These are phyloP conservation scores for Ptilorrhoa leucosticta DNA, from an alignment of 2,113 vertebrate genomes.

Conservation along the genomic window DNA sequence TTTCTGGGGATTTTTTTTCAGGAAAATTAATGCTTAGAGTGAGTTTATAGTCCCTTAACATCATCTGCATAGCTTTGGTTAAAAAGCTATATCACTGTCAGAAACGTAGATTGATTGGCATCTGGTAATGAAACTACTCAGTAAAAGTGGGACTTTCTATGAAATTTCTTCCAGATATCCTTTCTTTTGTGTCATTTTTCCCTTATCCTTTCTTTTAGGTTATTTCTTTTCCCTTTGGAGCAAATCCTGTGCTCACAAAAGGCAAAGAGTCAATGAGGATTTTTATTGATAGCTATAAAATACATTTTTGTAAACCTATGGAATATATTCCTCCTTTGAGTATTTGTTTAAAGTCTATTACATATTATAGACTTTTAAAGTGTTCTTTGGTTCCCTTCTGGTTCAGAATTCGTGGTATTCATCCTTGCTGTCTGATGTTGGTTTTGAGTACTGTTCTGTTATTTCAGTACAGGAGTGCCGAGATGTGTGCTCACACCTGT, in stretches of 20 bases:
- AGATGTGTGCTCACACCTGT: not conserved
- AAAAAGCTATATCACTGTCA: not conserved
- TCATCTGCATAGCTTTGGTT: not conserved
- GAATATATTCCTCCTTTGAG: not conserved
- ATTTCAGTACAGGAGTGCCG: not conserved
- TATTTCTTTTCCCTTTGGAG: not conserved
- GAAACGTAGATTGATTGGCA: not conserved
- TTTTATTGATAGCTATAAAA: not conserved
- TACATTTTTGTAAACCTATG: not conserved
- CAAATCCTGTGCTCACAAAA: not conserved
- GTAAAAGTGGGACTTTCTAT: not conserved
- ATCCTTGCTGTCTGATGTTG: conserved; percentile 21
- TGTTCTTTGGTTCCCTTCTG: conserved; percentile 1
- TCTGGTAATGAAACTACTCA: not conserved
- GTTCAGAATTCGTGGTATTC: not conserved
- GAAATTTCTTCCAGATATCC: not conserved
- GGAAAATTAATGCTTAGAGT: not conserved
- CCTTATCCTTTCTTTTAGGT: not conserved
- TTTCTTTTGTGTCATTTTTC: not conserved
- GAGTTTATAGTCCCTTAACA: not conserved
- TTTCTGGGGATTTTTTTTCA: not conserved
- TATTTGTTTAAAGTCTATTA: conserved; percentile 15
- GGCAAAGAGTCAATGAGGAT: not conserved
- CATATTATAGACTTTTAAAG: conserved; percentile 6
- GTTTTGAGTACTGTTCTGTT: conserved; percentile 14